Conservation (phyloP, 2,113 vertebrate genomes). For the Oxygymnocypris stewartii region DNA sequence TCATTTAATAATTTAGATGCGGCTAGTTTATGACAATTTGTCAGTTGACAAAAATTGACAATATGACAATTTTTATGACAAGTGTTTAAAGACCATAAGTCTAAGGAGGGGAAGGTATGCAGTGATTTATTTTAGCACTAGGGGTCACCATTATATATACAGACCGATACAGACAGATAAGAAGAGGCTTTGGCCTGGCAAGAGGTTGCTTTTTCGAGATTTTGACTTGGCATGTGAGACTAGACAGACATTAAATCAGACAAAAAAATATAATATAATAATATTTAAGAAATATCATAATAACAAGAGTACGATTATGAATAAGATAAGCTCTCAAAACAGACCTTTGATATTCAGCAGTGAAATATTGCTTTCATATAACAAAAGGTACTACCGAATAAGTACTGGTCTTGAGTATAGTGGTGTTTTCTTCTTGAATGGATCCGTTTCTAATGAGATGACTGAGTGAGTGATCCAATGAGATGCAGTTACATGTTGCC, state of each 20-base stretch:
- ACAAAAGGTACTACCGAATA: background rate
- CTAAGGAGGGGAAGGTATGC: background rate
- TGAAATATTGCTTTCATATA: background rate
- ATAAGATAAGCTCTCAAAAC: background rate
- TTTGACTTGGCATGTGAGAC: background rate
- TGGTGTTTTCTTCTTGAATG: background rate
- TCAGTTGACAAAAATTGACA: too few species aligned
- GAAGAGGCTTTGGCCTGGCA: background rate
- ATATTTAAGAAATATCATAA: background rate
- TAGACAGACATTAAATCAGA: background rate
- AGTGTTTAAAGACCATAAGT: background rate
- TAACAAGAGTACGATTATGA: background rate
- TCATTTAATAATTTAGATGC: background rate
- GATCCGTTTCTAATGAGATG: background rate
- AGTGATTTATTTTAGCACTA: slow-evolving; percentile 14
- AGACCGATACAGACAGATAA: background rate
- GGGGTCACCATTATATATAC: background rate
- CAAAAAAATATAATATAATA: slow-evolving; percentile 5
- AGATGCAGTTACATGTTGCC: background rate
- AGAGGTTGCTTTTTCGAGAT: background rate
- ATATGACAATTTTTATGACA: too few species aligned
- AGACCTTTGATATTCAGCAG: background rate
- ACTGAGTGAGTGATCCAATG: background rate
- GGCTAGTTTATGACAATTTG: background rate
- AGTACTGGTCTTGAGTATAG: background rate